phyloP scores from a whole-genome alignment of 2,113 vertebrate species.

The Silurus glanis region DNA sequence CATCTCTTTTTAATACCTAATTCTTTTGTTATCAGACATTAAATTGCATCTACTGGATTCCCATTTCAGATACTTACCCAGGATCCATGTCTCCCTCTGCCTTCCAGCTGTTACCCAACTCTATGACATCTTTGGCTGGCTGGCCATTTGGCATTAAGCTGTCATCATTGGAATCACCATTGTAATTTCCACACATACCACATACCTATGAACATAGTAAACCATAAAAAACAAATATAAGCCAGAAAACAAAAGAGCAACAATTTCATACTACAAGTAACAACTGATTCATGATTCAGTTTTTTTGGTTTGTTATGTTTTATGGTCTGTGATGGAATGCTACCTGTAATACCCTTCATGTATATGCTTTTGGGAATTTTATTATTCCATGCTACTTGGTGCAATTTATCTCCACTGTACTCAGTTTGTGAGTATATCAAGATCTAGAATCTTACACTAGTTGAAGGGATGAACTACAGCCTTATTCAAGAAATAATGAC shows the following conservation, averaged over 20 bases:
- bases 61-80: conserved; percentile 62
- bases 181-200: conserved; percentile 84
- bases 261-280: background rate
- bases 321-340: background rate
- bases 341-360: background rate
- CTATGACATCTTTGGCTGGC: conserved; percentile 66
- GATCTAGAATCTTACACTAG: background rate
- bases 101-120: conserved; percentile 83
- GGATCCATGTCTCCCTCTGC: conserved; percentile 71
- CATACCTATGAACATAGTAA: conserved; percentile 70
- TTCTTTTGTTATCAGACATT: background rate
- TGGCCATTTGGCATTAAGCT: conserved; percentile 72
- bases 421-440: background rate
- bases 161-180: conserved; percentile 73
- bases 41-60: background rate
- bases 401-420: background rate
- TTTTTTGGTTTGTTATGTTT: background rate
- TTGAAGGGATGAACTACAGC: background rate
- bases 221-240: background rate
- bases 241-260: background rate
- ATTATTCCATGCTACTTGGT: background rate
- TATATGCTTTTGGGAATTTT: background rate
- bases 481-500: background rate
- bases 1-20: background rate
- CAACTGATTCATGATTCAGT: background rate